phyloP scores from a whole-genome alignment of 2,113 vertebrate species.

The Silurus meridionalis region DNA sequence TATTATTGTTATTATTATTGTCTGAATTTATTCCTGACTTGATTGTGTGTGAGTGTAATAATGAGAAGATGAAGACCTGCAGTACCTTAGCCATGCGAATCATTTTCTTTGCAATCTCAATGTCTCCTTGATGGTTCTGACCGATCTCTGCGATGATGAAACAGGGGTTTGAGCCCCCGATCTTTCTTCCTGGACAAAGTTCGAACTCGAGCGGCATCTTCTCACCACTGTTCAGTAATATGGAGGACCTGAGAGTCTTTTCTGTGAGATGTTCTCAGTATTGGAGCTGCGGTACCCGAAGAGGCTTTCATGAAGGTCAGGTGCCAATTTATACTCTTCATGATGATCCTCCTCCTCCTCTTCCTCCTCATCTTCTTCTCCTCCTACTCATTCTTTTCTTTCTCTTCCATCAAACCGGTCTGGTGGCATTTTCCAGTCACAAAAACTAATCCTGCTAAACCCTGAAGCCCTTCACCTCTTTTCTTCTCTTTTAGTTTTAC shows the following conservation, averaged over 20 bases:
- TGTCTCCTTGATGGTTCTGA: constrained; percentile 90
- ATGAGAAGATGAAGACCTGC: background rate
- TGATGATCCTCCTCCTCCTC: background rate
- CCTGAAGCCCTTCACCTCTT: too few species aligned
- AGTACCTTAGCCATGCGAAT: constrained; percentile 67
- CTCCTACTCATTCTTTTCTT: background rate
- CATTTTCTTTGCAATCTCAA: constrained; percentile 87
- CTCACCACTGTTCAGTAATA: background rate
- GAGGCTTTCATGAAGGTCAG: constrained; percentile 14
- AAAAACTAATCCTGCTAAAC: background rate
- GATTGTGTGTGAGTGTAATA: background rate
- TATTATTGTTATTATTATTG: too few species aligned
- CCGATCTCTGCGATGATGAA: constrained; percentile 93
- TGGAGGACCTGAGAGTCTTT: background rate
- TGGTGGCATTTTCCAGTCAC: background rate
- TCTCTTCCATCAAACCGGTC: background rate
- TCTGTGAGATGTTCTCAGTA: background rate
- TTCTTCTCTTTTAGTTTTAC: too few species aligned
- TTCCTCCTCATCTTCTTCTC: background rate
- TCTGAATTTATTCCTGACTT: background rate
- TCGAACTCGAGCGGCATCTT: constrained; percentile 82
- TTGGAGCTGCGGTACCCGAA: background rate
- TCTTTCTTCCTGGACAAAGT: constrained; percentile 81
- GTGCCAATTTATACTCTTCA: constrained; percentile 29
- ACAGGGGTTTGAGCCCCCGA: constrained; percentile 83